Conservation (phyloP, 2,888 invertebrate genomes). For the Oxyscelio sp. region DNA sequence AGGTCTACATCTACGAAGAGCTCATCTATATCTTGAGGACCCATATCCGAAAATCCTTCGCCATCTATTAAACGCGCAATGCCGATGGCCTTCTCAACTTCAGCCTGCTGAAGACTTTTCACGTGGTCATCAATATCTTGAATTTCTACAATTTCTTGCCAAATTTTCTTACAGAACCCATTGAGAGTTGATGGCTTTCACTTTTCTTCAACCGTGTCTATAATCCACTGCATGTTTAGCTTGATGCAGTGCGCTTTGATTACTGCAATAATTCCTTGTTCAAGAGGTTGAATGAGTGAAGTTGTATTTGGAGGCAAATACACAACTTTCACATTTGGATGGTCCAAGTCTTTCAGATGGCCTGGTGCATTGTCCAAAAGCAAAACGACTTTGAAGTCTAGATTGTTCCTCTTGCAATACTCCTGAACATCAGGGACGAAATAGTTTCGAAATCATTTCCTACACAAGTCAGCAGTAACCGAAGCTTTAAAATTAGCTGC, state of each 20-base stretch:
- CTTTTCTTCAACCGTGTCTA: no score
- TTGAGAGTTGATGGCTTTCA: no score
- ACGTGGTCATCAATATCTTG: no score
- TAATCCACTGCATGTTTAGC: slow-evolving; percentile 71
- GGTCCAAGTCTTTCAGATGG: slow-evolving; percentile 74
- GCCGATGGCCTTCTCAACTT: no score
- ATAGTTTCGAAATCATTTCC: slow-evolving; percentile 59
- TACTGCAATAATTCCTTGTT: slow-evolving; percentile 80
- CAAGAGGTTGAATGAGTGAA: slow-evolving; percentile 79
- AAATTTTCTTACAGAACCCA: no score
- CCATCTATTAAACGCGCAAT: no score
- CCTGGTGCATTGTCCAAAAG: slow-evolving; percentile 77
- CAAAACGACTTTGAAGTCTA: slow-evolving; percentile 75
- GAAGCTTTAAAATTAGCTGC: slow-evolving; percentile 79
- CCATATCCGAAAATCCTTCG: no score
- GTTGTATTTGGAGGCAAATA: slow-evolving; percentile 80
- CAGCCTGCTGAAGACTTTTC: no score
- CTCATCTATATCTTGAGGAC: no score
- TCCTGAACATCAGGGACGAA: slow-evolving; percentile 75
- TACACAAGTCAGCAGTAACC: no score
- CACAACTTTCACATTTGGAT: slow-evolving; percentile 76
- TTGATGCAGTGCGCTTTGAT: slow-evolving; percentile 80
- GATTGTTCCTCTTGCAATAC: slow-evolving; percentile 57
- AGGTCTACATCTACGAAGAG: no score
- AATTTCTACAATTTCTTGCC: no score